phyloP scores from a whole-genome alignment of 2,888 invertebrate genomes.

The Mimachlamys varia region DNA sequence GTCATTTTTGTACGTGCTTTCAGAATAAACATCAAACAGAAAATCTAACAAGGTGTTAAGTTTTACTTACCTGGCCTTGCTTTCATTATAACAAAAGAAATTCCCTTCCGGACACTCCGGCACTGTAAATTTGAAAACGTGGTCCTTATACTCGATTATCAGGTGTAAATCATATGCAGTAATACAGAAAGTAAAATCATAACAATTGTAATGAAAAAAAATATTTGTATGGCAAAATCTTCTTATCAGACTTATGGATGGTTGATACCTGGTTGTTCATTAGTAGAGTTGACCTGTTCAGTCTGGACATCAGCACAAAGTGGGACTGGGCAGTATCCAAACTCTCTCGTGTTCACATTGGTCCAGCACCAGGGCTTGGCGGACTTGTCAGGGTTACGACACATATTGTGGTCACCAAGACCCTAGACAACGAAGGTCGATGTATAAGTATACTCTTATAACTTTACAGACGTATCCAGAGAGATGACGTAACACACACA shows the following conservation, averaged over 20 bases:
- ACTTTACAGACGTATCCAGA: too few species aligned
- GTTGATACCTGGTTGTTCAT: not conserved
- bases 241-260: not conserved
- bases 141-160: not conserved
- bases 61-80: not conserved
- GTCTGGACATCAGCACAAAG: constrained; percentile 74
- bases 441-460: too few species aligned
- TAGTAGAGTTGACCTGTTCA: constrained; percentile 38
- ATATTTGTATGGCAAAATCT: too few species aligned
- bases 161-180: too few species aligned
- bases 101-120: not conserved
- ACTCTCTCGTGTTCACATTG: constrained; percentile 70
- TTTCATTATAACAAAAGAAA: not conserved
- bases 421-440: constrained; percentile 60
- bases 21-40: too few species aligned
- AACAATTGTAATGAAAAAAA: too few species aligned
- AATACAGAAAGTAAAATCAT: too few species aligned
- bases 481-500: too few species aligned
- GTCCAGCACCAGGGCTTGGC: constrained; percentile 84
- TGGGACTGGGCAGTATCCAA: constrained; percentile 84
- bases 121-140: not conserved
- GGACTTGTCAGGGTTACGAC: constrained; percentile 83
- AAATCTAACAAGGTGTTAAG: not conserved
- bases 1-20: too few species aligned
- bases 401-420: constrained; percentile 83